A percentile compares a stretch with the other conserved stretches of the same genome.
Conservation (phyloP, 1,140 invertebrate species). For the Notospermus geniculatus region DNA sequence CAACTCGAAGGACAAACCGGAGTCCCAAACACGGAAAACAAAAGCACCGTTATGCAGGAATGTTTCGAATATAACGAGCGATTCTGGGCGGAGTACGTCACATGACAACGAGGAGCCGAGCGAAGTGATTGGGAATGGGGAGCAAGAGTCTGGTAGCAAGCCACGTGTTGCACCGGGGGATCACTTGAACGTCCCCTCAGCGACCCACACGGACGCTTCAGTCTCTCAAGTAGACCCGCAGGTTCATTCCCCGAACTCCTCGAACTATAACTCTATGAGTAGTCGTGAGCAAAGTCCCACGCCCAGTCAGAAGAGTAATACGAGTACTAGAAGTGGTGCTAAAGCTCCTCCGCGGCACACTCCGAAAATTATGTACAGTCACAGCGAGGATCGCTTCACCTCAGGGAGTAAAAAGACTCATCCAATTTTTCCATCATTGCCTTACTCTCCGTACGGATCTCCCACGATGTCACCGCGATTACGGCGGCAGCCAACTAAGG, state of each 20-base stretch:
- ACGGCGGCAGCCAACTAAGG: conserved; percentile 69
- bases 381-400: conserved; percentile 42
- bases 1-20: not conserved
- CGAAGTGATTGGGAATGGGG: conserved; percentile 9
- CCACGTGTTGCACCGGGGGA: conserved; percentile 38
- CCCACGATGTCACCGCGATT: conserved; percentile 75
- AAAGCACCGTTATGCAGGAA: conserved; percentile 39
- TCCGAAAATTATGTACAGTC: conserved; percentile 48
- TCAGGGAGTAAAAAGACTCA: conserved; percentile 57
- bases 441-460: conserved; percentile 69
- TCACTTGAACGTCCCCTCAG: conserved; percentile 38
- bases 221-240: not conserved
- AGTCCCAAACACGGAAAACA: not conserved
- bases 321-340: conserved; percentile 15
- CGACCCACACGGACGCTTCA: conserved; percentile 4
- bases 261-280: conserved; percentile 9
- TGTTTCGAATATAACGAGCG: conserved; percentile 43
- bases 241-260: conserved; percentile 11
- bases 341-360: conserved; percentile 30
- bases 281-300: conserved; percentile 9
- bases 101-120: conserved; percentile 30
- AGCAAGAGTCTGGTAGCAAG: conserved; percentile 25
- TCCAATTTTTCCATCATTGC: conserved; percentile 68
- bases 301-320: conserved; percentile 1
- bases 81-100: conserved; percentile 42